Percentiles rank a stretch among this genome's conserved stretches.
Evolutionary conservation across 1,140 invertebrate species (phyloP).

Genomic region (Dendroctonus valens): DNA sequence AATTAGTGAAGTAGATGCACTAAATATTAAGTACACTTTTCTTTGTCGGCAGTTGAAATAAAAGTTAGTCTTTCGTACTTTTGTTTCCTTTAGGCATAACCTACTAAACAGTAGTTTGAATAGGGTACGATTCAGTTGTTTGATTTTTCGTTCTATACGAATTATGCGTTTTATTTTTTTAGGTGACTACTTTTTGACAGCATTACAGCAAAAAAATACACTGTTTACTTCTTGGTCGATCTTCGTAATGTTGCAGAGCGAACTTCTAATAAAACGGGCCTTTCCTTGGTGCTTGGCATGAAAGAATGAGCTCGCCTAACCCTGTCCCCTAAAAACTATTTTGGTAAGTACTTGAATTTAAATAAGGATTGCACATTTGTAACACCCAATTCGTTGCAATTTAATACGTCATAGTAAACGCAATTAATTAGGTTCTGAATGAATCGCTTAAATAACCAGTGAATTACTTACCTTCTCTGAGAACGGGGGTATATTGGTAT

Average conservation of each 20-base stretch:
- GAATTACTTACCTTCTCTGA: conserved; percentile 26
- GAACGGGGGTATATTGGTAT: conserved; percentile 46
- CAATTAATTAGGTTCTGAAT: background rate
- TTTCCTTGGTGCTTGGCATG: conserved; percentile 58
- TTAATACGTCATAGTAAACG: no score
- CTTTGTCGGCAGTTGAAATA: conserved; percentile 26
- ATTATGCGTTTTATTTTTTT: no score
- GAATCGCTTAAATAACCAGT: background rate
- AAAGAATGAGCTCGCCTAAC: conserved; percentile 60
- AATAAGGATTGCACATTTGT: conserved; percentile 2
- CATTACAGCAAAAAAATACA: background rate
- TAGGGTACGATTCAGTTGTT: no score
- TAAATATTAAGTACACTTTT: background rate
- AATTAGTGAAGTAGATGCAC: no score
- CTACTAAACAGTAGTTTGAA: background rate
- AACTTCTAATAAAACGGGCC: conserved; percentile 46
- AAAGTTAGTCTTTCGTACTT: conserved; percentile 27
- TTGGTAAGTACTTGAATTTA: conserved; percentile 1
- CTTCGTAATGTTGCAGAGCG: conserved; percentile 42
- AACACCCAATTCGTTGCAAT: no score
- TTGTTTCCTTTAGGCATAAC: background rate
- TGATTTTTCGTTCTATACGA: no score
- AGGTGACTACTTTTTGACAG: background rate
- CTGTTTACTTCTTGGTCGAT: conserved; percentile 29
- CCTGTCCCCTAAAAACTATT: conserved; percentile 45